Evolutionary conservation across 1,140 invertebrate genomes (phyloP).

Genomic region (Drosophila kurseongensis): DNA sequence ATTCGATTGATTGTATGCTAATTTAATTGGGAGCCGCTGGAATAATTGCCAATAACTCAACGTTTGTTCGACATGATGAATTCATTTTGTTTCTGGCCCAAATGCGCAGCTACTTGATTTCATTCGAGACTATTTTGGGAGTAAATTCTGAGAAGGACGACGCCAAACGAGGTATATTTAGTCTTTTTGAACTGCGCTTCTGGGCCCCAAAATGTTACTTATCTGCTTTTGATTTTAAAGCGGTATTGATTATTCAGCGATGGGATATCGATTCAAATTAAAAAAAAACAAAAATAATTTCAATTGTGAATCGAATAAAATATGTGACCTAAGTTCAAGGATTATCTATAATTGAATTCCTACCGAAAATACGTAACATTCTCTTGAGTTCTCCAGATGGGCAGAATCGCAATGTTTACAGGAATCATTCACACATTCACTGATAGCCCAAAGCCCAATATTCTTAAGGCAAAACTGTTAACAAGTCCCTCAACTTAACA

Average conservation of each 20-base stretch:
- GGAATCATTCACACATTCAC: background rate
- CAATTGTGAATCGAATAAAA: too few species aligned
- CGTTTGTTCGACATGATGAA: conserved; percentile 8
- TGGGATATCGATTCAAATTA: too few species aligned
- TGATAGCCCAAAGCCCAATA: background rate
- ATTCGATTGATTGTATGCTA: conserved; percentile 54
- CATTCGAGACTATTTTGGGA: background rate
- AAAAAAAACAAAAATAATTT: too few species aligned
- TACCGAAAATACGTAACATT: too few species aligned
- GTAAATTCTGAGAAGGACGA: background rate
- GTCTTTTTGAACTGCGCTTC: background rate
- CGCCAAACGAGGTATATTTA: background rate
- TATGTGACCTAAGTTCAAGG: too few species aligned
- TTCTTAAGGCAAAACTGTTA: conserved; percentile 8
- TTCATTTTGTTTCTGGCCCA: conserved; percentile 7
- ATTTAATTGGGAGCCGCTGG: conserved; percentile 47
- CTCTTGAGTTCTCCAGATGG: background rate
- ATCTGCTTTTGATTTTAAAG: background rate
- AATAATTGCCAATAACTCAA: conserved; percentile 47
- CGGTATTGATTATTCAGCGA: too few species aligned
- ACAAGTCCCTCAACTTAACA: conserved; percentile 16
- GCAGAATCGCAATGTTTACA: background rate
- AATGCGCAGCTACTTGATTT: conserved; percentile 10
- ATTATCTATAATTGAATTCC: too few species aligned
- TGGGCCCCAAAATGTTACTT: background rate